These are phyloP conservation scores for Tenrec ecaudatus DNA, from an alignment of 2,113 vertebrate species.

Conservation along the genomic window DNA sequence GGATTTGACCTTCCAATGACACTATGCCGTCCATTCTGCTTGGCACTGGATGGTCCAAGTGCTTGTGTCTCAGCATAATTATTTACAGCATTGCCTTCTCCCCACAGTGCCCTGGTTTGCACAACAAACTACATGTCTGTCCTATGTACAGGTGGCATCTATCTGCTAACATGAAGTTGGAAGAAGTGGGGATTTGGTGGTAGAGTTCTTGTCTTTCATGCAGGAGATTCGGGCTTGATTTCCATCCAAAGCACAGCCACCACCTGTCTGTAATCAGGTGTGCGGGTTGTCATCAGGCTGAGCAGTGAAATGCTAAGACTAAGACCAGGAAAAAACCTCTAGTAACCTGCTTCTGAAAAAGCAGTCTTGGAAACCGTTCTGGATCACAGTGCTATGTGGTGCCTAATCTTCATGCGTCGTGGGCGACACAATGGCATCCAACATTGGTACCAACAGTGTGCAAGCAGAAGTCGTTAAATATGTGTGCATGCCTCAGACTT, in stretches of 20 bases:
- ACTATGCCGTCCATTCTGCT: neutral
- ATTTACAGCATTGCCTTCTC: slow-evolving; percentile 15
- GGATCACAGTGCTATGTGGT: neutral
- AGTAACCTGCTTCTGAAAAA: neutral
- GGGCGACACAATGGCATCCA: neutral
- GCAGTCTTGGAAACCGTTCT: neutral
- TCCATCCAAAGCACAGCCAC: neutral
- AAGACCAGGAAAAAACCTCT: neutral
- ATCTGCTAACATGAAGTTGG: neutral
- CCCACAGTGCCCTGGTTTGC: neutral
- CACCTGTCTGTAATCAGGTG: neutral
- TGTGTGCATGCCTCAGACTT: neutral
- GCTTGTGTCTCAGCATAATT: neutral
- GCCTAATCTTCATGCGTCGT: neutral
- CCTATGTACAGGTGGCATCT: neutral
- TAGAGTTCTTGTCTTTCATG: neutral
- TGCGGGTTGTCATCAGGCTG: neutral
- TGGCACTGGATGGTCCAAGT: neutral
- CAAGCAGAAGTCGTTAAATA: neutral
- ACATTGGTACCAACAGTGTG: neutral
- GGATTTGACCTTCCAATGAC: neutral
- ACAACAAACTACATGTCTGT: neutral
- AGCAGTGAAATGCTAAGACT: neutral
- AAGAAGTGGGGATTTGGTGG: neutral
- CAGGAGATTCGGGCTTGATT: neutral